Evolutionary conservation across 2,888 invertebrate genomes (phyloP).

Genomic region (Papilio elwesi): DNA sequence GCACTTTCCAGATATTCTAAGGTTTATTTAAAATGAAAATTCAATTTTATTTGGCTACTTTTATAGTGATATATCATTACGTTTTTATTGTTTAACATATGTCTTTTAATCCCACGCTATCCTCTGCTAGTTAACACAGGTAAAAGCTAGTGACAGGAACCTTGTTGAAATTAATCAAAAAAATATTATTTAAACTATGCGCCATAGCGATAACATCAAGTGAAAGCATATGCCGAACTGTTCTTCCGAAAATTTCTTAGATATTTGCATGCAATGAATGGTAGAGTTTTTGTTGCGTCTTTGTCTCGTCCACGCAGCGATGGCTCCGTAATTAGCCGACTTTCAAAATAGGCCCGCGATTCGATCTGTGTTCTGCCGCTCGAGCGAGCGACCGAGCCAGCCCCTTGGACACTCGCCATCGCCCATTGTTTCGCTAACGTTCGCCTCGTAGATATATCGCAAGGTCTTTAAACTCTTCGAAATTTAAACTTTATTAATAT

Average conservation of each 20-base stretch:
- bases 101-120: too few species aligned
- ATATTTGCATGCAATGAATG: constrained; percentile 48
- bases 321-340: constrained; percentile 42
- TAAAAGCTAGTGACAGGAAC: too few species aligned
- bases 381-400: constrained; percentile 20
- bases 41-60: neutral
- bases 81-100: too few species aligned
- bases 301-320: constrained; percentile 43
- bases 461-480: constrained; percentile 16
- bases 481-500: constrained; percentile 1
- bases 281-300: constrained; percentile 41
- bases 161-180: neutral
- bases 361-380: constrained; percentile 33
- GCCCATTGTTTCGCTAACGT: constrained; percentile 25
- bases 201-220: too few species aligned
- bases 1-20: neutral
- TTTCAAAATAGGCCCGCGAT: constrained; percentile 44
- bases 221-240: too few species aligned
- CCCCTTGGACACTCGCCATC: constrained; percentile 41
- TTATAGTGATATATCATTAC: neutral
- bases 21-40: neutral
- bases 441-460: constrained; percentile 10
- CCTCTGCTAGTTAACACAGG: too few species aligned
- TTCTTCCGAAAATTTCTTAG: constrained; percentile 44
- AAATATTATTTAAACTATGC: neutral